These are phyloP conservation scores for Asobara japonica DNA, from an alignment of 1,140 invertebrate species.

Conservation along the genomic window DNA sequence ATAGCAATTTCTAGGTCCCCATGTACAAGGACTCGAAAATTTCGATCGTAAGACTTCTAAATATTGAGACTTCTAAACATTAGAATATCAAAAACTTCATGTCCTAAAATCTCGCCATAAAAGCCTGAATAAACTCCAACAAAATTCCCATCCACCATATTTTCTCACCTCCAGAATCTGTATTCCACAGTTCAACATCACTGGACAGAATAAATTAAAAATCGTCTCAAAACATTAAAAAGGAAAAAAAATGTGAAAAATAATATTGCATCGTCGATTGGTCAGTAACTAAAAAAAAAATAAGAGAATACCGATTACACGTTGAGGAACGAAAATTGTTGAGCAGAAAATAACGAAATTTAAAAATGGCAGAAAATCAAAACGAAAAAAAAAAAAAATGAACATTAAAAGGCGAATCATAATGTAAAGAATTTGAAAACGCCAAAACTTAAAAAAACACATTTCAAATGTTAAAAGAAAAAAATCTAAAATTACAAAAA, in stretches of 20 bases:
- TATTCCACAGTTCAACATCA: background rate
- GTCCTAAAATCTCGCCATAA: too few species aligned
- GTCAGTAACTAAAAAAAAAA: background rate
- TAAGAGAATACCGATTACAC: background rate
- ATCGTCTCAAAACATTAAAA: background rate
- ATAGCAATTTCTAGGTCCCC: too few species aligned
- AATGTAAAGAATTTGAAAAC: too few species aligned
- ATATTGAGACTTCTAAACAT: too few species aligned
- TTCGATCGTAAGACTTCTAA: too few species aligned
- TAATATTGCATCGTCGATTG: background rate
- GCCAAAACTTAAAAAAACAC: too few species aligned
- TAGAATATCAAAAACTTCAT: too few species aligned
- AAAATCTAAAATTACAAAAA: too few species aligned
- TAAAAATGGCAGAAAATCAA: background rate
- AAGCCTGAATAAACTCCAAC: background rate
- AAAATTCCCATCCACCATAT: background rate
- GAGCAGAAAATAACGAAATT: background rate
- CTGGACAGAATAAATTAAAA: conserved; percentile 1
- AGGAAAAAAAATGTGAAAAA: background rate
- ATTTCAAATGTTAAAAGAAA: too few species aligned
- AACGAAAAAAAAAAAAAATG: too few species aligned
- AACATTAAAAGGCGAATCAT: too few species aligned
- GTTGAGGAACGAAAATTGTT: background rate
- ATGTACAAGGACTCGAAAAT: too few species aligned
- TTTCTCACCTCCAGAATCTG: background rate